A percentile compares a stretch with the other conserved stretches of the same genome.
phyloP scores from a whole-genome alignment of 2,797 vertebrate species.

The Myripristis murdjan region DNA sequence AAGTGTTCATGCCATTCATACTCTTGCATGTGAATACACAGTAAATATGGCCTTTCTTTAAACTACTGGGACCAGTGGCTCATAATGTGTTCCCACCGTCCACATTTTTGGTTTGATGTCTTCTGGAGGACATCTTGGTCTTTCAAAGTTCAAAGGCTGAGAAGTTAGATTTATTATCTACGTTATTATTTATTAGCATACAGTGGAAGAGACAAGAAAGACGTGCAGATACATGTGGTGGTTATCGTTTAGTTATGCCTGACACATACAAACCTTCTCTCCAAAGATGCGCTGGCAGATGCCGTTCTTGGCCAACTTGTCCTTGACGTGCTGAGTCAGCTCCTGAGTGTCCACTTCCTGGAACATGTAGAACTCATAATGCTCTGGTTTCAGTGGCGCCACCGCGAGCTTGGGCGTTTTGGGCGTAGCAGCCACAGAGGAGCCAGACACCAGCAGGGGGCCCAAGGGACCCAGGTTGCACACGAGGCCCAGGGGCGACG shows the following conservation, averaged over 20 bases:
- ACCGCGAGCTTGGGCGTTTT: conserved; percentile 90
- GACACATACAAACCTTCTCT: conserved; percentile 88
- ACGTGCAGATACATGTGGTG: no score
- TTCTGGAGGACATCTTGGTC: background rate
- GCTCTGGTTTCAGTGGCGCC: conserved; percentile 91
- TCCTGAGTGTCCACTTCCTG: conserved; percentile 94
- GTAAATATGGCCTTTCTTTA: conserved; percentile 4
- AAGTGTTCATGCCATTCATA: background rate
- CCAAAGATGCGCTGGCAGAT: conserved; percentile 95
- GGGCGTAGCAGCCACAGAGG: background rate
- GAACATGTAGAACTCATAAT: conserved; percentile 96
- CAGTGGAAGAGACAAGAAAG: no score
- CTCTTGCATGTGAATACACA: background rate
- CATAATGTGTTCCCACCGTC: background rate
- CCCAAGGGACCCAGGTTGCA: conserved; percentile 72
- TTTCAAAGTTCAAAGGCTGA: background rate
- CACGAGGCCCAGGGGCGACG: conserved; percentile 78
- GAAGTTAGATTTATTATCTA: no score
- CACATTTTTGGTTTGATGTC: background rate
- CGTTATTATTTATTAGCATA: no score
- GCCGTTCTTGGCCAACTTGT: conserved; percentile 94
- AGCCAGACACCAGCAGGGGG: conserved; percentile 81
- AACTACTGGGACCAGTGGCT: conserved; percentile 51
- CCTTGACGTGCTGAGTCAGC: conserved; percentile 93
- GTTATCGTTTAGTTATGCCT: background rate